phyloP scores from a whole-genome alignment of 2,797 vertebrate genomes.

The Potorous gilbertii region DNA sequence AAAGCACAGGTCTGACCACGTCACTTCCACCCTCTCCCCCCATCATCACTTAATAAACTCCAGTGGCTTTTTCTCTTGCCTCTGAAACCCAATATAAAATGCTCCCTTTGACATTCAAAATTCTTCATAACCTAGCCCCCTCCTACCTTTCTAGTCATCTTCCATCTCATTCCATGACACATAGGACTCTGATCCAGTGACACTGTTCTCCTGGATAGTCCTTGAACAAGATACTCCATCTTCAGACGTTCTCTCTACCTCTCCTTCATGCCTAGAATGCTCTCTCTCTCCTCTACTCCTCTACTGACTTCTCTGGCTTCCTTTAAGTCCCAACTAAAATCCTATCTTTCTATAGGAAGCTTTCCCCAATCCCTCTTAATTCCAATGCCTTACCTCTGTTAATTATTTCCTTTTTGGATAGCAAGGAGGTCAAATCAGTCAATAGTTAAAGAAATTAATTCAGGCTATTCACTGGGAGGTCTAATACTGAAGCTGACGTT shows the following conservation, averaged over 20 bases:
- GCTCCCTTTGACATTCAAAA: background rate
- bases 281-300: background rate
- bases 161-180: background rate
- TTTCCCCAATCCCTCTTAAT: background rate
- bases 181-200: background rate
- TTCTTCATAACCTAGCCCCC: background rate
- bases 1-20: background rate
- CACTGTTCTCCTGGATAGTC: background rate
- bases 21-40: background rate
- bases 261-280: background rate
- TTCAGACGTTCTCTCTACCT: background rate
- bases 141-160: background rate
- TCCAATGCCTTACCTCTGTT: background rate
- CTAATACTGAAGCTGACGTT: background rate
- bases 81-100: background rate
- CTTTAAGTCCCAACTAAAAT: background rate
- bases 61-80: background rate
- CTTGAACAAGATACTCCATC: background rate
- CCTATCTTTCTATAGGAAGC: background rate
- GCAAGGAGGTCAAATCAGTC: background rate
- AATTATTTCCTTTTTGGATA: background rate
- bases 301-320: background rate
- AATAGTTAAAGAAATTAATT: background rate
- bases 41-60: background rate
- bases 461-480: background rate